These are phyloP conservation scores for Cetonia aurata DNA, from an alignment of 2,888 invertebrate species.

Conservation along the genomic window DNA sequence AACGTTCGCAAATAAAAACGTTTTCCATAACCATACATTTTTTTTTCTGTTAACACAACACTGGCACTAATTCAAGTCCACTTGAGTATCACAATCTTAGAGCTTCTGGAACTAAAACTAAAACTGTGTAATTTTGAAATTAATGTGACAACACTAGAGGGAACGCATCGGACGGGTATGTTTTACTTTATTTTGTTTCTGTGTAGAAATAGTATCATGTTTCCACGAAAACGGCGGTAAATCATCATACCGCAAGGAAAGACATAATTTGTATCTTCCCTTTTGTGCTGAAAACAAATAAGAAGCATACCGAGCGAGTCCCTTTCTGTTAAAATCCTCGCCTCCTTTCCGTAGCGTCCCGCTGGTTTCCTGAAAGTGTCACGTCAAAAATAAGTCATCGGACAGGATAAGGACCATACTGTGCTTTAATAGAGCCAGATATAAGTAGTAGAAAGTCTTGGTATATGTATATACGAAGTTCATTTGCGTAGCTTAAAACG, in stretches of 20 bases:
- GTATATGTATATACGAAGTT: background rate
- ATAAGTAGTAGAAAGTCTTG: background rate
- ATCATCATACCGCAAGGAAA: constrained; percentile 37
- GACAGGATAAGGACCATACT: constrained; percentile 8
- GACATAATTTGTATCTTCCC: constrained; percentile 39
- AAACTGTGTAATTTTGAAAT: constrained; percentile 34
- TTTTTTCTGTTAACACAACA: background rate
- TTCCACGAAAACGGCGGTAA: constrained; percentile 36
- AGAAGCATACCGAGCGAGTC: constrained; percentile 19
- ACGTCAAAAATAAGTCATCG: constrained; percentile 42
- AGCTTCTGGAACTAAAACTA: constrained; percentile 37
- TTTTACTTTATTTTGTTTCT: constrained; percentile 35
- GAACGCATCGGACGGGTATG: constrained; percentile 19
- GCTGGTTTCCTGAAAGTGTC: constrained; percentile 41
- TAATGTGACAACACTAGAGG: constrained; percentile 32
- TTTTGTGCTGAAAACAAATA: constrained; percentile 38
- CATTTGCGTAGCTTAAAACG: too few relatives aligned
- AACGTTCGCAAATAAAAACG: too few relatives aligned
- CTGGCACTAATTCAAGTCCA: constrained; percentile 5
- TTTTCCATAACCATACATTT: background rate
- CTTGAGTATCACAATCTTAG: constrained; percentile 11
- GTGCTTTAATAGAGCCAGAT: constrained; percentile 1
- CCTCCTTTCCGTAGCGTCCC: constrained; percentile 25
- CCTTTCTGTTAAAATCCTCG: constrained; percentile 14
- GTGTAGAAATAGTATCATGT: constrained; percentile 35